These are phyloP conservation scores for Xyrichtys novacula DNA, from an alignment of 2,797 vertebrate genomes.

Conservation along the genomic window DNA sequence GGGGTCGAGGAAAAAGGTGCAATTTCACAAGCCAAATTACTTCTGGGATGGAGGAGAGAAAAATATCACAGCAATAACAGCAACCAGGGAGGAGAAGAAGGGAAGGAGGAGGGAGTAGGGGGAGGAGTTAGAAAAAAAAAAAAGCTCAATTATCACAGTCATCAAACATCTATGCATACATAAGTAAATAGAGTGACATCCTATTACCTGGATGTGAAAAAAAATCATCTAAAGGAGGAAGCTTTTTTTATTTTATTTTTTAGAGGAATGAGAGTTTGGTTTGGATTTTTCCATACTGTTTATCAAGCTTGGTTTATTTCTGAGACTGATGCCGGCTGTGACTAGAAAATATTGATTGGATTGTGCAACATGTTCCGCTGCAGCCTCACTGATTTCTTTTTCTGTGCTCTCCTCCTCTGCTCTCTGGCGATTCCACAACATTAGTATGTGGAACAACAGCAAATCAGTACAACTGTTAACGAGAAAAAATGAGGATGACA, in stretches of 20 bases:
- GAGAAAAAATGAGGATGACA: conserved; percentile 47
- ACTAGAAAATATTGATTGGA: conserved; percentile 80
- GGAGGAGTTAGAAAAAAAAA: conserved; percentile 64
- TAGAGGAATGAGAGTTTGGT: conserved; percentile 24
- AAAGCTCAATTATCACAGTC: conserved; percentile 76
- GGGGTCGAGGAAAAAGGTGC: conserved; percentile 82
- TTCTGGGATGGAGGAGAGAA: conserved; percentile 83
- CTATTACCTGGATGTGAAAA: conserved; percentile 39
- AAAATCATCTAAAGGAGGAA: conserved; percentile 18
- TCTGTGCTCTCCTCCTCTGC: conserved; percentile 54
- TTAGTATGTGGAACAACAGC: conserved; percentile 59
- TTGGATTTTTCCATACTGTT: conserved; percentile 52
- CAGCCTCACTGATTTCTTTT: conserved; percentile 66
- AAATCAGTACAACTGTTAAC: conserved; percentile 58
- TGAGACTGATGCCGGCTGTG: conserved; percentile 68
- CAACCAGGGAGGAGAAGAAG: conserved; percentile 53
- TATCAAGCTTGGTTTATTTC: conserved; percentile 73
- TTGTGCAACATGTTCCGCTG: conserved; percentile 77
- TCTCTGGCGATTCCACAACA: conserved; percentile 51
- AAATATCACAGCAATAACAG: conserved; percentile 80
- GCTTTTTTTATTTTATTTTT: too few species aligned
- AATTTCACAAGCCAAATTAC: conserved; percentile 88
- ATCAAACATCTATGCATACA: conserved; percentile 62
- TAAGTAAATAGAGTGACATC: conserved; percentile 57
- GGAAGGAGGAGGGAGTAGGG: conserved; percentile 28